These are phyloP conservation scores for Xestia rhomboidea DNA, from an alignment of 2,888 invertebrate species.

Conservation along the genomic window DNA sequence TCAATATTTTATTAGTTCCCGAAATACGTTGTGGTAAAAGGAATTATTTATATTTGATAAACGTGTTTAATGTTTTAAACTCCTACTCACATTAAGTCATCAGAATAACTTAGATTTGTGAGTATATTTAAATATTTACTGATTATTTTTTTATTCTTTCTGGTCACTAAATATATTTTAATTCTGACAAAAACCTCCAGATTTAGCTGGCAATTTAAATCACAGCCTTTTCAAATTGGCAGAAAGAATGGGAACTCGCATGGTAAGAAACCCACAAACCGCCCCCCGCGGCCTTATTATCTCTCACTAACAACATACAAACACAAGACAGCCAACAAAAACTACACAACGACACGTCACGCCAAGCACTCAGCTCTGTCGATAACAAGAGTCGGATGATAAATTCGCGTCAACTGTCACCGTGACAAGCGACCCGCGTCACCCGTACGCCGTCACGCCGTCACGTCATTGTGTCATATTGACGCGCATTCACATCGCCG, in stretches of 20 bases:
- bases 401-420: constrained; percentile 74
- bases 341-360: constrained; percentile 54
- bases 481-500: constrained; percentile 67
- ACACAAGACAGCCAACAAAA: constrained; percentile 47
- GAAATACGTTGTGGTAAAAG: constrained; percentile 2
- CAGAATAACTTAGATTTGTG: neutral
- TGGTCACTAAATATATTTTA: neutral
- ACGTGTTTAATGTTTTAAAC: neutral
- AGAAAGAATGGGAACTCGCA: neutral
- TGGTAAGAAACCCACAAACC: neutral
- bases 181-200: neutral
- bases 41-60: constrained; percentile 25
- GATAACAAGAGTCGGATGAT: constrained; percentile 80
- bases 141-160: neutral
- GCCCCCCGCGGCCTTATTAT: neutral
- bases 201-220: neutral
- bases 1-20: constrained; percentile 53
- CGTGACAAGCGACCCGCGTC: constrained; percentile 77
- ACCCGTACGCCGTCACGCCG: constrained; percentile 72
- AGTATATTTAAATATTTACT: neutral
- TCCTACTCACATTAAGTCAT: neutral
- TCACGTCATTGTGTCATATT: constrained; percentile 77
- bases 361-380: constrained; percentile 72
- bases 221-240: neutral
- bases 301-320: constrained; percentile 18